Base-by-base conservation (phyloP, 1,140 invertebrate species). In the Drosophila ficusphila region DNA sequence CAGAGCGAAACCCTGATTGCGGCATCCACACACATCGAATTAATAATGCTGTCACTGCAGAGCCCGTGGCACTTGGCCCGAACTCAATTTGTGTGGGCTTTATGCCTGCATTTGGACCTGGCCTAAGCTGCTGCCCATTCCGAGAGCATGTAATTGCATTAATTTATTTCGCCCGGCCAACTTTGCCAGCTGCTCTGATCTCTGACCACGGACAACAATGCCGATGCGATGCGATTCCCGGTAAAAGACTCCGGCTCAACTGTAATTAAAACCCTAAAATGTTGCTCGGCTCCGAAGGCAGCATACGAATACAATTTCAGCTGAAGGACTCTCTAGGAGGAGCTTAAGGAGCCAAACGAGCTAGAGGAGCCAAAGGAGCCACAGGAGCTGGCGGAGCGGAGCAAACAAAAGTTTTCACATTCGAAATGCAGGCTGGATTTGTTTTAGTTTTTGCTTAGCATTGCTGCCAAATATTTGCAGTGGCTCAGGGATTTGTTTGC, bases 361-460 rank as follows among this genome's bases (percentile, higher is more conserved):
- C n/a, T n/a, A n/a, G n/a, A n/a, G n/a, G n/a, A n/a, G n/a, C n/a
- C n/a, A n/a, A n/a, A n/a, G n/a, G n/a, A n/a, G n/a, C n/a, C n/a
- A 14, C 7, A 27, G 16, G 11, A 14, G 19, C 36, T 5, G 34
- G 7, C 38, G 39, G 39, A 12, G 57, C 41, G 48, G 34, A 23
- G 19, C 56, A 56, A 57, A 29, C 60, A 60, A 76, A 81, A 76
- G 72, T 86, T 86, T 79, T 71, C 67, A 88, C 72, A 85, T 85
- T 85, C 76, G 62, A 85, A 85, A 77, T 85, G 81, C 70, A 56
- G 56, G 54, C 51, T 65, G 78, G 77, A 88, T 81, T 85, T 81
- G 82, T 86, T 81, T 67, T 62, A 60, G 77, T 88, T 88, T 81
- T 81, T 72, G 77, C 61, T 53, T 44, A 60, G 71, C 71, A 86